Percentiles rank a stretch among this genome's conserved stretches.
phyloP scores from a whole-genome alignment of 1,140 invertebrate species.

The Microvelia longipes region DNA sequence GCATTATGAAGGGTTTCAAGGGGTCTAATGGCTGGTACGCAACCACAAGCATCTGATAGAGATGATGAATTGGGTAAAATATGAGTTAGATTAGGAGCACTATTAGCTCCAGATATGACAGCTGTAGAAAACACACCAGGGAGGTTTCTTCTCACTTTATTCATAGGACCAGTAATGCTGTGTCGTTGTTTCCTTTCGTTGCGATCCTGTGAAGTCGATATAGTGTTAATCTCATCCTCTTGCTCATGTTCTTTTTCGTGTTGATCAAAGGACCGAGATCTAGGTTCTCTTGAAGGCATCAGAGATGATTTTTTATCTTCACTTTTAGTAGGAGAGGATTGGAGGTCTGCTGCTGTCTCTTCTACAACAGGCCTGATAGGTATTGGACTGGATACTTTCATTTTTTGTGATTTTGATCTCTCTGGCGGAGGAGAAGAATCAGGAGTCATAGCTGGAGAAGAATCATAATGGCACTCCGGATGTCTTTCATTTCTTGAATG shows the following conservation, averaged over 20 bases:
- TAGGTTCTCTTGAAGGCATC: conserved; percentile 34
- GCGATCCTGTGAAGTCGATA: neutral
- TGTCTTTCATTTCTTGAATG: conserved; percentile 62
- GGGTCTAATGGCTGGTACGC: conserved; percentile 82
- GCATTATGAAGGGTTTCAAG: conserved; percentile 92
- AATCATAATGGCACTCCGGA: neutral
- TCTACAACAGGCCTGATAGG: conserved; percentile 25
- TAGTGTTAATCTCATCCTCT: too few relatives aligned
- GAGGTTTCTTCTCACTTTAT: neutral
- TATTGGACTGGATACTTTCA: conserved; percentile 44
- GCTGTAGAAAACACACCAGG: conserved; percentile 68
- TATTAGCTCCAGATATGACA: conserved; percentile 81
- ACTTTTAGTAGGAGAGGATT: neutral
- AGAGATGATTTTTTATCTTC: neutral
- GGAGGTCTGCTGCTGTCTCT: neutral
- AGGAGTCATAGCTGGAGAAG: neutral
- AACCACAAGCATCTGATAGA: conserved; percentile 63
- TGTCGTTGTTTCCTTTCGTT: conserved; percentile 7
- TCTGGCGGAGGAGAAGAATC: neutral
- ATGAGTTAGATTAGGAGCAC: conserved; percentile 74
- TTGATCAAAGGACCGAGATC: conserved; percentile 48
- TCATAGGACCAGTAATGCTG: conserved; percentile 8
- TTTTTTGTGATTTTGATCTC: conserved; percentile 8
- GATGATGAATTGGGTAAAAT: conserved; percentile 57
- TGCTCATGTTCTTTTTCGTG: neutral